Base-by-base conservation (phyloP, 2,888 invertebrate genomes). In the Noctua pronuba region DNA sequence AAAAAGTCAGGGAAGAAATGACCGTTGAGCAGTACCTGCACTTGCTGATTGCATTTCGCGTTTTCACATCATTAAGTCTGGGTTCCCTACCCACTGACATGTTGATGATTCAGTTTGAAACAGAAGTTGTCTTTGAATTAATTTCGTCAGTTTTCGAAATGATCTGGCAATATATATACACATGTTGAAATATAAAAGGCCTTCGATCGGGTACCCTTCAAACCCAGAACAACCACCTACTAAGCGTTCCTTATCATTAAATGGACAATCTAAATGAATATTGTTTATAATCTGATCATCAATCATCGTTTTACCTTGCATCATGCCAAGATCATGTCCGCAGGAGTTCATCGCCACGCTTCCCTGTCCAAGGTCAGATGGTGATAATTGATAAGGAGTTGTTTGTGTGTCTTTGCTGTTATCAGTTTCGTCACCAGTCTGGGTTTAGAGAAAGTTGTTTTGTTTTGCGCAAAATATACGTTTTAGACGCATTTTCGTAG, bases 281-380 rank as follows among this genome's bases (percentile, higher is more conserved):
- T 69, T 44, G 65, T 81, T 60, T 8, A 44, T 65, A 69, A 69
- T 81, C 75, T 75, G 41, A n/a, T 55, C 72, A 82, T 82, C 72
- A 72, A 74, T 73, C 82, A 82, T 71, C 49, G 65, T 70, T 55
- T 71, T 79, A 75, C 82, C 82, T 79, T 79, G 73, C 79, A 75
- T 79, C 73, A 76, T 85, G 60, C 71, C 79, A 84, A 85, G 84
- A 79, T 80, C 85, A 85, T 70, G 75, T 80, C 68, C 69, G 38
- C 49, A 58, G 67, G 74, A 80, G 81, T 85, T 79, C 85, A 79
- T 80, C 78, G 79, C 67, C 75, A 73, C 65, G 76, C 77, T 86
- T 85, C 88, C 85, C 81, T 87, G 79, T 78, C 66, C 90, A 92
- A 92, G 92, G 92, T 92, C 87, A 86, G 79, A 78, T 82, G 60